Evolutionary conservation across 2,888 invertebrate genomes (phyloP), one percentile per base, ranked within the genome.

Genomic region (Andrena bicolor): DNA sequence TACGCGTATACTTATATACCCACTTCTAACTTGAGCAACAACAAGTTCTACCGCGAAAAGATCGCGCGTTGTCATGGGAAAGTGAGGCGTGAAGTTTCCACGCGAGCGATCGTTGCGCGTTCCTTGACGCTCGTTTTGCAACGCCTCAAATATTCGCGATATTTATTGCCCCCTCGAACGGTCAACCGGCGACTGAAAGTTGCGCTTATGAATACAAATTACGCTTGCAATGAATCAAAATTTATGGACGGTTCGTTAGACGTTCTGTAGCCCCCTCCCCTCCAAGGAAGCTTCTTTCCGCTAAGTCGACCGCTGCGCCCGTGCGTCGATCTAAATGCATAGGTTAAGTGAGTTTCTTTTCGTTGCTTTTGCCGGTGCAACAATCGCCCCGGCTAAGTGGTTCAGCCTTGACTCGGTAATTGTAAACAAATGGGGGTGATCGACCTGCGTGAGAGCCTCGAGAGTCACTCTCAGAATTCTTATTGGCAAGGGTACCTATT

Each of bases 341-440:
- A 13, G 53, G 30, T 35, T 58, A 65, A 53, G 20, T 20, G 10
- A 28, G 26, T 10, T 32, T 61, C 53, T 56, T 48, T 48, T 26
- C 63, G 53, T 30, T 49, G 16, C 49, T 66, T 53, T 66, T 56
- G 66, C 20, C 49, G 32, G 16, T 8, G 53, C 53, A 30, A 51
- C 53, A 66, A 35, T 68, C 49, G 66, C 23, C 49, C 56, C 35
- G 61, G 13, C 16, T 63, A 79, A 78, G 61, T 51, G 72, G 68
- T 58, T 79, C 71, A 72, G 79, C 79, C 79, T 79, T 79, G 71
- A 68, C 48, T n/a, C 63, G 72, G 71, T 58, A 78, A 79, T 79
- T 79, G 79, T 79, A 80, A 80, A 80, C 72, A 80, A 79, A 72
- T 49, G 63, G 30, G 41, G 79, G 80, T 79, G 79, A 72, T 79